Evolutionary conservation across 2,797 vertebrate genomes (phyloP).

Genomic region (Neopelma chrysocephalum): DNA sequence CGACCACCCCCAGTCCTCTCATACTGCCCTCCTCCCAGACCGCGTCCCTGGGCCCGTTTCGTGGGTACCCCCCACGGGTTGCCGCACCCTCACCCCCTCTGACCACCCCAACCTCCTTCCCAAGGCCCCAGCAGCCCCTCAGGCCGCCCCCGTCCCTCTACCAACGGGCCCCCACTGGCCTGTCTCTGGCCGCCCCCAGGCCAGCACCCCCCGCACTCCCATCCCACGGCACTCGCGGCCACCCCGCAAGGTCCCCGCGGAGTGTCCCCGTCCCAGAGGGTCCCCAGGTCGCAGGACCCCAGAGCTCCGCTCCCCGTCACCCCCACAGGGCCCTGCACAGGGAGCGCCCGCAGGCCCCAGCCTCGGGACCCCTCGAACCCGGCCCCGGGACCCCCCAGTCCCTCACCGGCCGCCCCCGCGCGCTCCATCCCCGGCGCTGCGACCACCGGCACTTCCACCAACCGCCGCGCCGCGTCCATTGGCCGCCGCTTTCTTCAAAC

Average conservation of each 20-base stretch:
- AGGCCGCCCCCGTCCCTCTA: background rate
- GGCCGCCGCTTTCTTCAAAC: conserved; percentile 34
- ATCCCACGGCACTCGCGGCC: too few relatives aligned
- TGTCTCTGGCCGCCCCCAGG: too few relatives aligned
- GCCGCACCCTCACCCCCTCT: too few relatives aligned
- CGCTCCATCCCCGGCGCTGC: accelerated
- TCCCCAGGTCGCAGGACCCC: background rate
- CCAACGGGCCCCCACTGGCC: too few relatives aligned
- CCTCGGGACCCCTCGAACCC: background rate
- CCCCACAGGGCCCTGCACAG: background rate
- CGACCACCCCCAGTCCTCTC: too few relatives aligned
- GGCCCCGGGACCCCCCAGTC: too few relatives aligned
- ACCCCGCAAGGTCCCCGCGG: background rate
- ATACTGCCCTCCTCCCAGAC: background rate
- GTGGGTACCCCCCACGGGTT: background rate
- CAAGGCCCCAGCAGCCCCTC: background rate
- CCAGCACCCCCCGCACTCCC: too few relatives aligned
- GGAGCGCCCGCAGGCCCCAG: too few relatives aligned
- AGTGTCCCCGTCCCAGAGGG: background rate
- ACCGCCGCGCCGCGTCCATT: background rate
- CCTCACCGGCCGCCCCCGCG: background rate
- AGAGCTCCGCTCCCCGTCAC: background rate
- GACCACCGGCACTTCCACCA: accelerated
- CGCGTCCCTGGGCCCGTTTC: background rate
- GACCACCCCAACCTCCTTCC: background rate